These are phyloP conservation scores for Gymnodraco acuticeps DNA, from an alignment of 2,797 vertebrate species.

Conservation along the genomic window DNA sequence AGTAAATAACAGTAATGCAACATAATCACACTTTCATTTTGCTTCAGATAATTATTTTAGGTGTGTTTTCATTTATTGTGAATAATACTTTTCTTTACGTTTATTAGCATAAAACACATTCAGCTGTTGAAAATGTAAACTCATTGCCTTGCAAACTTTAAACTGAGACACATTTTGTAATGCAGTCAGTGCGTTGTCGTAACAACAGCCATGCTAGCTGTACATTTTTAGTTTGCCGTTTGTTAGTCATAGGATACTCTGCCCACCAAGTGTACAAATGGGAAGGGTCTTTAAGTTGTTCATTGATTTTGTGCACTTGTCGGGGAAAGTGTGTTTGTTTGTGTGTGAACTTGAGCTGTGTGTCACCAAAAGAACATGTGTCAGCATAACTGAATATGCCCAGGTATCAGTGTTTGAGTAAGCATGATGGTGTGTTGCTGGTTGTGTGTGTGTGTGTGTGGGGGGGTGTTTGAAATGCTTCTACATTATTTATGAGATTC, in stretches of 20 bases:
- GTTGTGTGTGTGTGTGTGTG: slow-evolving; percentile 14
- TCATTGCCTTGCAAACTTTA: slow-evolving; percentile 5
- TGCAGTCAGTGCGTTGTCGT: not conserved
- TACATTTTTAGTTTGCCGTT: slow-evolving; percentile 16
- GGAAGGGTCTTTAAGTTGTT: slow-evolving; percentile 7
- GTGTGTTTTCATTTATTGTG: not conserved
- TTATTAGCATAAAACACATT: slow-evolving; percentile 1
- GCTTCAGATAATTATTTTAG: not conserved
- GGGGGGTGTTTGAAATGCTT: slow-evolving; percentile 28
- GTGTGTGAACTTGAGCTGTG: slow-evolving; percentile 32
- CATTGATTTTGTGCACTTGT: slow-evolving; percentile 13
- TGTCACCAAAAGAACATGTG: slow-evolving; percentile 53
- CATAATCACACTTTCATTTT: not conserved
- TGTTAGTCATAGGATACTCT: slow-evolving; percentile 19
- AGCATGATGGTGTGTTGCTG: slow-evolving; percentile 31
- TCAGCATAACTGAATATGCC: slow-evolving; percentile 69
- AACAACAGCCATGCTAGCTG: slow-evolving; percentile 14
- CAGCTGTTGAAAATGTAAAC: not conserved
- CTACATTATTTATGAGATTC: slow-evolving; percentile 80
- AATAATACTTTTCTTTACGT: not conserved
- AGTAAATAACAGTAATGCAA: not conserved
- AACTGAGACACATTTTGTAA: not conserved
- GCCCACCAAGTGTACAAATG: slow-evolving; percentile 10
- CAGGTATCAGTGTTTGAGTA: slow-evolving; percentile 58
- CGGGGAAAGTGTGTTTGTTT: slow-evolving; percentile 14